Percentiles rank a stretch among this genome's conserved stretches.
Conservation (phyloP, 2,113 vertebrate genomes). For the Brevimyrus niger region DNA sequence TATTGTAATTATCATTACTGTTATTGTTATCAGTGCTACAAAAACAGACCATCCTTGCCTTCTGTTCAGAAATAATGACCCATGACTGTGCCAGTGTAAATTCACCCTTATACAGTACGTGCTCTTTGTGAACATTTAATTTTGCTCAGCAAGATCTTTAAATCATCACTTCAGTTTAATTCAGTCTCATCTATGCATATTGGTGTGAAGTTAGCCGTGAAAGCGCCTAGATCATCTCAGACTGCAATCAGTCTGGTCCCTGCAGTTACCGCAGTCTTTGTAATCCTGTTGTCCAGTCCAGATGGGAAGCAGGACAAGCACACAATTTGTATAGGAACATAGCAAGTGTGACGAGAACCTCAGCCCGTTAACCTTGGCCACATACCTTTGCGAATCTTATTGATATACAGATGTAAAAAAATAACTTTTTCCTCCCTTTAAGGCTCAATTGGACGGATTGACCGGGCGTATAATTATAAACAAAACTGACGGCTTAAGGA, state of each 20-base stretch:
- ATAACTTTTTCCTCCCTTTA: constrained; percentile 27
- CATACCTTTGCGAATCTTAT: not conserved
- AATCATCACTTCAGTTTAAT: not conserved
- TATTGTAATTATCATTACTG: not conserved
- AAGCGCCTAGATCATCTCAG: not conserved
- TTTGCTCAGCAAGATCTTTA: not conserved
- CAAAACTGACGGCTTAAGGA: constrained; percentile 86
- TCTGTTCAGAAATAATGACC: not conserved
- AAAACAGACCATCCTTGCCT: not conserved
- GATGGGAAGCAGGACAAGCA: not conserved
- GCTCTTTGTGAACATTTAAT: not conserved
- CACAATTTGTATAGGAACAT: not conserved
- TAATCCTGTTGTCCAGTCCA: not conserved
- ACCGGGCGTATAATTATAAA: constrained; percentile 91
- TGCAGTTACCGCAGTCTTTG: not conserved
- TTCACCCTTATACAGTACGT: not conserved
- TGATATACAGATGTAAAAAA: constrained; percentile 9
- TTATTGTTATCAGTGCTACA: not conserved
- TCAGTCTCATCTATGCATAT: not conserved
- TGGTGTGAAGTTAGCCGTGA: not conserved
- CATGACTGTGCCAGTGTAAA: not conserved
- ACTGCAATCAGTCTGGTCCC: not conserved
- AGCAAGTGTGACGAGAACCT: not conserved
- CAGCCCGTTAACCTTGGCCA: not conserved
- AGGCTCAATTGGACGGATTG: constrained; percentile 90